Conservation (phyloP, 1,140 invertebrate genomes). For the Drosophila nigromelanica region DNA sequence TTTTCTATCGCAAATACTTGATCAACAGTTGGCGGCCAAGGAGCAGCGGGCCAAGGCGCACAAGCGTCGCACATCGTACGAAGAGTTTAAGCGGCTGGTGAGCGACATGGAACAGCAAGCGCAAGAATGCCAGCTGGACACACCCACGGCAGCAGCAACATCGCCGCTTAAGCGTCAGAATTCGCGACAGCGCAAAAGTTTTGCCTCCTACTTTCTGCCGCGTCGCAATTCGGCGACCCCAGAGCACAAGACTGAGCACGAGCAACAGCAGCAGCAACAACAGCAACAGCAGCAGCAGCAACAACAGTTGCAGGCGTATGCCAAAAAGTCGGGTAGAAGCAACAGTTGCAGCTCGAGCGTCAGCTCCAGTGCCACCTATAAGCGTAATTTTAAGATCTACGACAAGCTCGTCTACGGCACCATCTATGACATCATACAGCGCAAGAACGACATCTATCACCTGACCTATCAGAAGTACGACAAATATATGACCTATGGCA, state of each 20-base stretch:
- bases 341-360: constrained; percentile 22
- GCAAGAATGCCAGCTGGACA: constrained; percentile 35
- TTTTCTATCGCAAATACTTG: constrained; percentile 83
- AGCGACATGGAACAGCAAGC: constrained; percentile 28
- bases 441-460: constrained; percentile 82
- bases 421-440: constrained; percentile 83
- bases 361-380: constrained; percentile 48
- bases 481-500: constrained; percentile 84
- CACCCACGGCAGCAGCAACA: constrained; percentile 28
- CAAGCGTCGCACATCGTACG: constrained; percentile 82
- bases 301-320: constrained; percentile 52
- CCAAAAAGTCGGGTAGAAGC: constrained; percentile 22
- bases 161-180: constrained; percentile 76
- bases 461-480: constrained; percentile 80
- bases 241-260: constrained; percentile 58
- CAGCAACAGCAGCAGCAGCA: constrained; percentile 21
- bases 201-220: constrained; percentile 73
- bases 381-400: constrained; percentile 80
- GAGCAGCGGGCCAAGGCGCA: constrained; percentile 81
- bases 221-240: constrained; percentile 64
- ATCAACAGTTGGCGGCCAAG: constrained; percentile 75
- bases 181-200: constrained; percentile 79
- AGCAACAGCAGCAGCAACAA: constrained; percentile 23
- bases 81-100: constrained; percentile 82
- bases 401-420: constrained; percentile 82